phyloP scores from a whole-genome alignment of 2,888 invertebrate species.

The Cryptocheilus praepositus region DNA sequence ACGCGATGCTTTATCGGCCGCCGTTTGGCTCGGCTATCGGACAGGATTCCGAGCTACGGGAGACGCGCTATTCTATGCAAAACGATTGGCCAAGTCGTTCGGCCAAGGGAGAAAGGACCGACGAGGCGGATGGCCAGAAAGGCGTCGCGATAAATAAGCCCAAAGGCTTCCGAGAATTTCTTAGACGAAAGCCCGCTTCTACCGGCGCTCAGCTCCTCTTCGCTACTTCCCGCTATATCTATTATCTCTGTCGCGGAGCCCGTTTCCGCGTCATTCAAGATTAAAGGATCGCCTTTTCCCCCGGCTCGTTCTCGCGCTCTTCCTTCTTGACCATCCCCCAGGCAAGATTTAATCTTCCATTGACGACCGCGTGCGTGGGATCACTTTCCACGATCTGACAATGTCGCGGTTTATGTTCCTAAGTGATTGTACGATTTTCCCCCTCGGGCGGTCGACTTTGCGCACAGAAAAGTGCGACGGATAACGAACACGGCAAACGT shows the following conservation, averaged over 20 bases:
- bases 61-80: constrained; percentile 3
- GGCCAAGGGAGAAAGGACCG: neutral
- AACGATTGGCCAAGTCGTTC: constrained; percentile 4
- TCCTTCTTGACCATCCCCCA: neutral
- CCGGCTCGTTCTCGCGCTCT: constrained; percentile 14
- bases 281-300: constrained; percentile 48
- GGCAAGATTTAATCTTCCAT: constrained; percentile 52
- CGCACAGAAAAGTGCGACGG: too few relatives aligned
- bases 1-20: too few relatives aligned
- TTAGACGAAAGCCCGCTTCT: neutral
- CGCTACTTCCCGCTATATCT: neutral
- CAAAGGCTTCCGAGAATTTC: constrained; percentile 15
- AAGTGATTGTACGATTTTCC: too few relatives aligned
- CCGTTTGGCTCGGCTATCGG: too few relatives aligned
- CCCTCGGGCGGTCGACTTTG: too few relatives aligned
- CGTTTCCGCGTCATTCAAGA: constrained; percentile 45
- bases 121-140: constrained; percentile 1
- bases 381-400: too few relatives aligned
- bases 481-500: too few relatives aligned
- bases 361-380: constrained; percentile 31
- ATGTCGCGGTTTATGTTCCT: too few relatives aligned
- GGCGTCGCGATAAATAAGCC: constrained; percentile 28
- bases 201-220: neutral
- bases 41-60: too few relatives aligned
- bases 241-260: neutral